These are phyloP conservation scores for Parazoanthus swiftii DNA, from an alignment of 92 coral and sea anemone genomes.

Conservation along the genomic window DNA sequence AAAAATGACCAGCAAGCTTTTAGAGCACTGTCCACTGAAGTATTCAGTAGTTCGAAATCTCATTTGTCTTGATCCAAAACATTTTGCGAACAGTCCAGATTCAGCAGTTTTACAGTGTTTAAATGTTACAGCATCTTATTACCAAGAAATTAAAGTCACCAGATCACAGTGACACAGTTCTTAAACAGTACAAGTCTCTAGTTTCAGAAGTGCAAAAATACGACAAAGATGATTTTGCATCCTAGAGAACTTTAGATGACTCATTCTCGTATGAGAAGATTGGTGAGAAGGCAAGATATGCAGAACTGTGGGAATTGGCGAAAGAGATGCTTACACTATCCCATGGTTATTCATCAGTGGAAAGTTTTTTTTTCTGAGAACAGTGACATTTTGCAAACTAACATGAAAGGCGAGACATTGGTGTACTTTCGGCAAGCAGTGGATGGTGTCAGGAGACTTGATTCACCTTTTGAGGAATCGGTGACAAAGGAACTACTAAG, in stretches of 20 bases:
- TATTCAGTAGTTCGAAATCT: conserved; percentile 52
- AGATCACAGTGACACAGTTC: conserved; percentile 47
- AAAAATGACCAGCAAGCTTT: conserved; percentile 38
- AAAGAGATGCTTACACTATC: too few species aligned
- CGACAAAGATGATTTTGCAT: conserved; percentile 50
- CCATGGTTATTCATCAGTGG: too few species aligned
- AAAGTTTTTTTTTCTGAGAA: too few species aligned
- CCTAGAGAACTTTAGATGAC: conserved; percentile 37
- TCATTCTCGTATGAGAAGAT: conserved; percentile 29
- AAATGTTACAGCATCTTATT: conserved; percentile 49
- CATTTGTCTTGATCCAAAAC: conserved; percentile 45
- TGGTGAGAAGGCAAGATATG: neutral
- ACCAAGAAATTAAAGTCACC: conserved; percentile 53
- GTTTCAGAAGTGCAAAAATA: conserved; percentile 45
- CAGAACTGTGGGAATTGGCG: conserved; percentile 37
- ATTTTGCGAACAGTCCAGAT: conserved; percentile 48
- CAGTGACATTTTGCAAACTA: too few species aligned
- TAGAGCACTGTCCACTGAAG: conserved; percentile 51
- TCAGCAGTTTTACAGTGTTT: conserved; percentile 48
- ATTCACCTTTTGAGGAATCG: too few species aligned
- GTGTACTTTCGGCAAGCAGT: too few species aligned
- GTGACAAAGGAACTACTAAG: too few species aligned
- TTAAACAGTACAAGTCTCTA: conserved; percentile 51
- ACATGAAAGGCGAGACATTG: too few species aligned
- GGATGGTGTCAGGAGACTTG: too few species aligned